These are phyloP conservation scores for Neodiprion lecontei DNA, from an alignment of 1,140 invertebrate species.

Conservation along the genomic window DNA sequence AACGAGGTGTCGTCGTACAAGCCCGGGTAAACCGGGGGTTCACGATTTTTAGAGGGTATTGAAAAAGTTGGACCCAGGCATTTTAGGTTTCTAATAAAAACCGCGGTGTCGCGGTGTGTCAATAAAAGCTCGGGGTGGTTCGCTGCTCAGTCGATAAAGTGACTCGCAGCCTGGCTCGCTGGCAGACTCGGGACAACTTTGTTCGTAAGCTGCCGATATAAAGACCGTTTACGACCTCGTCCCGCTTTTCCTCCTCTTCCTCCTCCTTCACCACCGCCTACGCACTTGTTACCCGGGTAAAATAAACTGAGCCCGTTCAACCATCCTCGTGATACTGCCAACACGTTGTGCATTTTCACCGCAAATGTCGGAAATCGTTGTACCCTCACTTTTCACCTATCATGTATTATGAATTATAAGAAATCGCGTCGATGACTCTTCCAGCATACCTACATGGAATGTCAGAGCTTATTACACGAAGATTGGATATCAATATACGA, in stretches of 20 bases:
- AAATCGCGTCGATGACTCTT: no score
- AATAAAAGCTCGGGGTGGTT: neutral
- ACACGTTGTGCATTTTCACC: neutral
- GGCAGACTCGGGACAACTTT: neutral
- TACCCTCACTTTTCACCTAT: neutral
- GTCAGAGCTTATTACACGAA: no score
- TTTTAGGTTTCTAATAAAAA: neutral
- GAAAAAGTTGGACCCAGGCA: neutral
- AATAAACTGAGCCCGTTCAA: neutral
- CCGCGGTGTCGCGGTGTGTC: neutral
- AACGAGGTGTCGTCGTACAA: neutral
- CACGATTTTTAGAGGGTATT: neutral
- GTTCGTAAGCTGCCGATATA: slow-evolving; percentile 7
- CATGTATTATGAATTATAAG: neutral
- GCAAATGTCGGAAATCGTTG: neutral
- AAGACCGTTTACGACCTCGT: slow-evolving; percentile 3
- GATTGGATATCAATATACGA: no score
- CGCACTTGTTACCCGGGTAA: neutral
- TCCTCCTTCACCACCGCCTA: neutral
- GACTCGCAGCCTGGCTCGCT: neutral
- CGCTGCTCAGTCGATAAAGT: slow-evolving; percentile 7
- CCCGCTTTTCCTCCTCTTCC: neutral
- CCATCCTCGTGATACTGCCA: neutral
- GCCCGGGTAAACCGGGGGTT: neutral
- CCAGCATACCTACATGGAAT: no score